Conservation (phyloP, 2,113 vertebrate species). For the Uria aalge region DNA sequence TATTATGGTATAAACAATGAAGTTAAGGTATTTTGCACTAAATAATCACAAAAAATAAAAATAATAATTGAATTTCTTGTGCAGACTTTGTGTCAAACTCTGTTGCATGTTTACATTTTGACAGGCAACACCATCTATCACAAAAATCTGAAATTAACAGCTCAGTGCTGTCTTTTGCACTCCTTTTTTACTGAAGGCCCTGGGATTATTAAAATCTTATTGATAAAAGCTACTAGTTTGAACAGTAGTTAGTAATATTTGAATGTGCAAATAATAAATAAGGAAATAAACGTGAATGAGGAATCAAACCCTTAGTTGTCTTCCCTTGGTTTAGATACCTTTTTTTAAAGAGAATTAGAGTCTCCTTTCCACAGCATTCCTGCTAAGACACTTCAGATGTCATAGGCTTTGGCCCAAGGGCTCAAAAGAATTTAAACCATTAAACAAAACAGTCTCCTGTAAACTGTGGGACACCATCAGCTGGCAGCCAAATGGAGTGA, state of each 20-base stretch:
- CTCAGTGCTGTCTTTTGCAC: neutral
- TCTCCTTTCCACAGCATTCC: neutral
- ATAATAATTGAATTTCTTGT: neutral
- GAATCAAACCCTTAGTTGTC: neutral
- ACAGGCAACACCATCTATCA: neutral
- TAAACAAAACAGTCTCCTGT: rapidly evolving
- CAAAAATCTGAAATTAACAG: neutral
- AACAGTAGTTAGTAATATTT: neutral
- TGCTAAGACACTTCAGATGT: neutral
- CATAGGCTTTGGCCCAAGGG: neutral
- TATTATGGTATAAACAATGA: neutral
- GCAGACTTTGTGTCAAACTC: neutral
- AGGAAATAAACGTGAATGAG: neutral
- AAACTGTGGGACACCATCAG: neutral
- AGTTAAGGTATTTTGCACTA: neutral
- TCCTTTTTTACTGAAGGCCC: neutral
- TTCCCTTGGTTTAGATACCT: neutral
- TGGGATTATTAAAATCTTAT: neutral
- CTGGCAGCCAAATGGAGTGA: neutral
- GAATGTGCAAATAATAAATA: neutral
- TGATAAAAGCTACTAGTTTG: neutral
- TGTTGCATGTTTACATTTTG: neutral
- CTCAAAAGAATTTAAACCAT: neutral
- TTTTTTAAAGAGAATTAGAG: neutral
- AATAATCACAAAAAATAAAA: neutral